Conservation (phyloP, 1,140 invertebrate species). For the Drosophila virilis region DNA sequence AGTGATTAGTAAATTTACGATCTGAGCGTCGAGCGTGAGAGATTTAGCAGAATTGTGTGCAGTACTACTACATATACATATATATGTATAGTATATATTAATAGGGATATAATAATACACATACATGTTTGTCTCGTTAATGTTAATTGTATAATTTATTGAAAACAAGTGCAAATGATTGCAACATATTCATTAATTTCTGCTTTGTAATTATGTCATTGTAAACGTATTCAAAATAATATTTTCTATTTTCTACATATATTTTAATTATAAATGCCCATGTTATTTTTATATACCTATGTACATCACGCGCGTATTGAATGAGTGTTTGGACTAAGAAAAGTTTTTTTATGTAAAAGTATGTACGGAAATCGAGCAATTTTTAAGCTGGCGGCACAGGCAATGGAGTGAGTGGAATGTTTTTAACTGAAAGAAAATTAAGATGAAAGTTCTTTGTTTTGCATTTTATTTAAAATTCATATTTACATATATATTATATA, state of each 20-base stretch:
- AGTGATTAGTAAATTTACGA: slow-evolving; percentile 37
- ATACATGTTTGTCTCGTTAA: slow-evolving; percentile 45
- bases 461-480: slow-evolving; percentile 60
- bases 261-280: slow-evolving; percentile 41
- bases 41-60: slow-evolving; percentile 80
- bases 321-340: slow-evolving; percentile 29
- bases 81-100: slow-evolving; percentile 18
- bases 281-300: slow-evolving; percentile 42
- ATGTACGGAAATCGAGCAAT: slow-evolving; percentile 25
- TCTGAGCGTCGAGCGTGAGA: slow-evolving; percentile 47
- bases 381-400: slow-evolving; percentile 46
- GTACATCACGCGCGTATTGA: slow-evolving; percentile 36
- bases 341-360: slow-evolving; percentile 24
- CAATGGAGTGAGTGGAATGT: slow-evolving; percentile 36
- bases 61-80: slow-evolving; percentile 64
- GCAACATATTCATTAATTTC: slow-evolving; percentile 48
- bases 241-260: slow-evolving; percentile 36
- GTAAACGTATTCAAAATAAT: slow-evolving; percentile 32
- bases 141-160: slow-evolving; percentile 81
- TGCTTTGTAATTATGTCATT: slow-evolving; percentile 74
- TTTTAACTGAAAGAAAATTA: slow-evolving; percentile 22
- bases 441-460: slow-evolving; percentile 43
- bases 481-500: slow-evolving; percentile 58
- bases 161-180: slow-evolving; percentile 57
- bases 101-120: slow-evolving; percentile 13